Conservation (phyloP, 2,113 vertebrate species). For the Chaetorhynchus papuensis region DNA sequence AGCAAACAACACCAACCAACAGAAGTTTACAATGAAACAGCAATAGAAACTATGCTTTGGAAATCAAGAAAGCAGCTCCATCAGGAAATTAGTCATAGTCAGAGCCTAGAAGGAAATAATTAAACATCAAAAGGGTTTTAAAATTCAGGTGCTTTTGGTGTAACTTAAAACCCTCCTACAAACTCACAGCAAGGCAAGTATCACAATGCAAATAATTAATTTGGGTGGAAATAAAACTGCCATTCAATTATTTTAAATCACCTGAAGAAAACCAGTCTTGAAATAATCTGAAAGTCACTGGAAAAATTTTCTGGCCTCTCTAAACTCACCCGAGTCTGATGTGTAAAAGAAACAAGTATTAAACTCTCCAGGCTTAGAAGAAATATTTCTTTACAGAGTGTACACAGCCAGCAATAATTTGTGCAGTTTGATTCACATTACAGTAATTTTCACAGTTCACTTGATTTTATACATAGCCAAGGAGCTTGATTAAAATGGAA, state of each 20-base stretch:
- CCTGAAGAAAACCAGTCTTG: constrained; percentile 49
- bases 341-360: background rate
- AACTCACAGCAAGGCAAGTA: background rate
- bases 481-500: constrained; percentile 73
- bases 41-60: rapidly evolving
- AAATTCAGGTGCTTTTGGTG: background rate
- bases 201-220: constrained; percentile 12
- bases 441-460: constrained; percentile 53
- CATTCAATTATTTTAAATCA: constrained; percentile 54
- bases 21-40: background rate
- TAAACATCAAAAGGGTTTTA: background rate
- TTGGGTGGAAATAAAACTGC: constrained; percentile 58
- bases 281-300: constrained; percentile 46
- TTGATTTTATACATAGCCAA: background rate
- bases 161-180: background rate
- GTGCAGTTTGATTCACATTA: constrained; percentile 18
- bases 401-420: background rate
- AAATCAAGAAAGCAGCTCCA: background rate
- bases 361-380: constrained; percentile 33
- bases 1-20: background rate
- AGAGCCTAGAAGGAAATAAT: background rate
- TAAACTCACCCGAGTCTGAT: constrained; percentile 23
- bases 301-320: constrained; percentile 27
- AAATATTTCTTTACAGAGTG: constrained; percentile 36
- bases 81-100: background rate